A percentile compares a stretch with the other conserved stretches of the same genome.
Evolutionary conservation across 2,888 invertebrate species (phyloP).

Genomic region (Craniophora ligustri): DNA sequence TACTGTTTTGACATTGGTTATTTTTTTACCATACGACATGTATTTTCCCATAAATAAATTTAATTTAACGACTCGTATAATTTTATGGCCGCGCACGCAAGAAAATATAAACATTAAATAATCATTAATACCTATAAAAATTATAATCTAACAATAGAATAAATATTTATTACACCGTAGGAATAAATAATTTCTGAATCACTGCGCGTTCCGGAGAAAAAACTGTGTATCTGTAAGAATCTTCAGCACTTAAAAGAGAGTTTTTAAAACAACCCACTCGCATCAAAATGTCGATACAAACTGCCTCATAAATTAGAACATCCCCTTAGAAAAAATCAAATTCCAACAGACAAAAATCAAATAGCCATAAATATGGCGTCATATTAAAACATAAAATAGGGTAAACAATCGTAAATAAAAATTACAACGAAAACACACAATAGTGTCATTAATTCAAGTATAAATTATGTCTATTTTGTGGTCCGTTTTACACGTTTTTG

Average conservation of each 20-base stretch:
- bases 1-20: neutral
- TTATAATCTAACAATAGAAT: constrained; percentile 44
- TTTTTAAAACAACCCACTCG: constrained; percentile 61
- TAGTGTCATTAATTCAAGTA: constrained; percentile 81
- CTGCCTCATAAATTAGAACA: constrained; percentile 76
- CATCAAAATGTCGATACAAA: constrained; percentile 73
- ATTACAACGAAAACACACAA: constrained; percentile 85
- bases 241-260: constrained; percentile 42
- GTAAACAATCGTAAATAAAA: constrained; percentile 88
- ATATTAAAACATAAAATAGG: constrained; percentile 88
- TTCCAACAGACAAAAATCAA: constrained; percentile 73
- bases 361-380: constrained; percentile 78
- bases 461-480: constrained; percentile 86
- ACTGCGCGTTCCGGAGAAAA: constrained; percentile 17
- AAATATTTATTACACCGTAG: constrained; percentile 37
- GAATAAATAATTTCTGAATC: constrained; percentile 47
- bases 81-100: constrained; percentile 13
- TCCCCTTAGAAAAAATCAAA: constrained; percentile 69
- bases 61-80: constrained; percentile 6
- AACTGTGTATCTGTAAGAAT: constrained; percentile 30
- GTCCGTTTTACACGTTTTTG: constrained; percentile 85
- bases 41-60: neutral
- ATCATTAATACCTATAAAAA: constrained; percentile 15
- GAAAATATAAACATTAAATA: constrained; percentile 11
- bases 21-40: neutral